phyloP scores from a whole-genome alignment of 1,140 invertebrate species.

The Matsumurasca onukii region DNA sequence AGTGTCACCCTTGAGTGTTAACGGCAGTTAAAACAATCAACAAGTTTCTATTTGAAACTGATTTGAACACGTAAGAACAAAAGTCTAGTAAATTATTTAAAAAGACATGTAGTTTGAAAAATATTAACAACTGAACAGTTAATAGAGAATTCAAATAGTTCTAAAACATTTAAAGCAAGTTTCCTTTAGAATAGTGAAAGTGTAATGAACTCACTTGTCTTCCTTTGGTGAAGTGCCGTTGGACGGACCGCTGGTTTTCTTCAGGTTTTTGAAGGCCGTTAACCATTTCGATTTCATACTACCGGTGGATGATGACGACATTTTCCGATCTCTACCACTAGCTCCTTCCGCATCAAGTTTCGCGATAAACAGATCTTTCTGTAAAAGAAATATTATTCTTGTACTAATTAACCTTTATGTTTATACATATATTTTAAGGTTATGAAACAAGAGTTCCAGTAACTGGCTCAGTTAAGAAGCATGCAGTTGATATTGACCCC shows the following conservation, averaged over 20 bases:
- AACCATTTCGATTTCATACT: conserved; percentile 98
- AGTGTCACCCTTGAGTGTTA: too few species aligned
- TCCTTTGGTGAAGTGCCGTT: conserved; percentile 52
- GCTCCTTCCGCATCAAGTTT: conserved; percentile 63
- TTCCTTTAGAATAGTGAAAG: conserved; percentile 20
- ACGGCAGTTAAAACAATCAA: too few species aligned
- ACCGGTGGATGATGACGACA: conserved; percentile 80
- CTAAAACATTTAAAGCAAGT: conserved; percentile 9
- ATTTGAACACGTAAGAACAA: too few species aligned
- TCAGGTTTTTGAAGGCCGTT: conserved; percentile 94
- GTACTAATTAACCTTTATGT: too few species aligned
- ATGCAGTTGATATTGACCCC: too few species aligned
- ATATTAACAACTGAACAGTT: too few species aligned
- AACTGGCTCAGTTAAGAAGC: too few species aligned
- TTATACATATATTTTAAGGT: neutral
- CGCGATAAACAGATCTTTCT: conserved; percentile 87
- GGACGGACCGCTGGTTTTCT: conserved; percentile 68
- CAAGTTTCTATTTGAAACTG: too few species aligned
- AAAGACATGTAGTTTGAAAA: too few species aligned
- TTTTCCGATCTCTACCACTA: conserved; percentile 71
- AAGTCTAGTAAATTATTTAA: too few species aligned
- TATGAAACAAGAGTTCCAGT: too few species aligned
- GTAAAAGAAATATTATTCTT: conserved; percentile 53
- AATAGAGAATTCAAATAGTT: too few species aligned
- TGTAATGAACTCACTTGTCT: conserved; percentile 49